Base-by-base conservation (phyloP, 2,888 invertebrate genomes). In the Hemaris fuciformis region DNA sequence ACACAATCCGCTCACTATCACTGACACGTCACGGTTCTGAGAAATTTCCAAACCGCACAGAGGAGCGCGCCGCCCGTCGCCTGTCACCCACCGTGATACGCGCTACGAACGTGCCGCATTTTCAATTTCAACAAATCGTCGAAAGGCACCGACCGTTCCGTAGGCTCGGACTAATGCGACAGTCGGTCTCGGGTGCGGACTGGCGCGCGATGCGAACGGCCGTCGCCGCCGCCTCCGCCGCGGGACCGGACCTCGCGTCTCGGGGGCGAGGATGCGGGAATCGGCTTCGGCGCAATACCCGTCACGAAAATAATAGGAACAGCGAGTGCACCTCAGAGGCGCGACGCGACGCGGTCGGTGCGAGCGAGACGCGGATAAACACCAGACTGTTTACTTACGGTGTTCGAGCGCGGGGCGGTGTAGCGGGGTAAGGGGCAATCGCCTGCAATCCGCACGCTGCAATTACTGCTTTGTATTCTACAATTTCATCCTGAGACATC, bases 301-400 rank as follows among this genome's bases (percentile, higher is more conserved):
- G 91, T 91, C 91, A 92, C 91, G 90, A 92, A 92, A 92, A 92
- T 92, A 92, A 92, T 92, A 91, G 91, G 91, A 92, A 90, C 91
- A 86, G 87, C 84, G 90, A 92, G 91, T 92, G 92, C 92, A 92
- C 91, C 92, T 91, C 89, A 85, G 87, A 93, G 93, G 91, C 93
- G 89, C 90, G 91, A 88, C 88, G 81, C 89, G 89, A 83, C 88
- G 88, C 88, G 89, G 87, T 88, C 91, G 91, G 91, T 90, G 91
- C 80, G 91, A 91, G 91, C 91, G 91, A 91, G 91, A 91, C 91
- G 92, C 89, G 91, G 89, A 91, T 91, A 91, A 91, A 91, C 91
- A 91, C 90, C 90, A 91, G 89, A 92, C 91, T 92, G 92, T 91
- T 91, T 91, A 91, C 91, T 92, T 92, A 91, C 91, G 90, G 89